Base-by-base conservation (phyloP, 2,113 vertebrate species). In the mouse (Mus musculus) region DNA sequence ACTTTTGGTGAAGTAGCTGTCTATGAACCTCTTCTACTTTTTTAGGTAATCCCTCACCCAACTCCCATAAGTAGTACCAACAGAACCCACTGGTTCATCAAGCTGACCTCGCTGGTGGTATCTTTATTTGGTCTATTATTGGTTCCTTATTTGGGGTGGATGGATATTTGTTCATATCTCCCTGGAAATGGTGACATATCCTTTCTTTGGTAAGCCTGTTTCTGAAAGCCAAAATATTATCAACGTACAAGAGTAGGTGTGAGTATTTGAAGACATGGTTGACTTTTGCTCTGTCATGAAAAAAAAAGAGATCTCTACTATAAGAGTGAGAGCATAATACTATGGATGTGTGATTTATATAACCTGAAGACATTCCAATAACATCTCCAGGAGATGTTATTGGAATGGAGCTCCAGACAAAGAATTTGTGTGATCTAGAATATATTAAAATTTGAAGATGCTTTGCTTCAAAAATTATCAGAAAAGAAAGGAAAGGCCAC, bases 261-360 rank as follows among this genome's bases (percentile, higher is more conserved):
- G 94, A 75, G 14, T 36, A 30, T 73, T 89, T 81, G 86, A 93
- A 91, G 73, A 33, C 52, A 59, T 0, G 52, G 42, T n/a, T 76
- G 86, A 39, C 67, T 87, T 91, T 90, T 91, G 69, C 52, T 86
- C 59, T 91, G 28, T 80, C 16, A 61, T 49, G 56, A 73, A 80
- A 90, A 90, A 76, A 54, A 28, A 65, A 65, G 30, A 42, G 42
- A 42, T 28, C 52, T 96, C 71, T 42, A 73, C 24, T 80, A 39
- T 92, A 61, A 73, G 39, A 95, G 90, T 86, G 71, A 87, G 24
- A 49, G 33, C 82, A 89, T 90, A 76, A 59, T 39, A 61, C 96
- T 97, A 86, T 75, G 63, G 80, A 84, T 93, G 93, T 67, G 54
- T 91, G 97, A 97, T 97, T 96, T 95, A 75, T 33, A 63, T 77